phyloP scores from a whole-genome alignment of 2,888 invertebrate genomes.

The Melieria crassipennis region DNA sequence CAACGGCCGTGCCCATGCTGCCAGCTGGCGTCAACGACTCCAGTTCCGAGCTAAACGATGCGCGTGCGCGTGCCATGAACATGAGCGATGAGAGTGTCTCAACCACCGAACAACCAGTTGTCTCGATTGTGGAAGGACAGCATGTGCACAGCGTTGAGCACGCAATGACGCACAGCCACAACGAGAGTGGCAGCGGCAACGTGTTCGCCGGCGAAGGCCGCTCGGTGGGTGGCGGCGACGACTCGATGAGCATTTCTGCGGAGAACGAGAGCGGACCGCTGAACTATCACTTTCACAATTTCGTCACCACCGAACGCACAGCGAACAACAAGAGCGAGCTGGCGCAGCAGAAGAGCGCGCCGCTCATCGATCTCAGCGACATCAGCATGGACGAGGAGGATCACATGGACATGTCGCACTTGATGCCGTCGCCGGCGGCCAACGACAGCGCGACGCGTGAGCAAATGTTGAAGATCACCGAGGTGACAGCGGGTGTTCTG shows the following conservation, averaged over 20 bases:
- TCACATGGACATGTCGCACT: slow-evolving; percentile 48
- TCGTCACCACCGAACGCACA: slow-evolving; percentile 50
- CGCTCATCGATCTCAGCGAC: slow-evolving; percentile 75
- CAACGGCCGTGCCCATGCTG: slow-evolving; percentile 49
- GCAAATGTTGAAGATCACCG: slow-evolving; percentile 56
- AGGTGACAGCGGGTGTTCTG: slow-evolving; percentile 55
- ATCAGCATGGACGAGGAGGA: slow-evolving; percentile 74
- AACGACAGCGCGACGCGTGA: slow-evolving; percentile 38
- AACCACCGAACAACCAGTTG: slow-evolving; percentile 39
- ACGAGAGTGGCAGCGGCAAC: slow-evolving; percentile 36
- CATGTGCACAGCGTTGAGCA: slow-evolving; percentile 33
- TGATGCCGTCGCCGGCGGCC: background rate
- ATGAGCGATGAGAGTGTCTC: slow-evolving; percentile 49
- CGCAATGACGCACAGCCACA: slow-evolving; percentile 35
- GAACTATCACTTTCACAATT: slow-evolving; percentile 47
- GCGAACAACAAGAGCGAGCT: slow-evolving; percentile 35
- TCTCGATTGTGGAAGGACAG: slow-evolving; percentile 58
- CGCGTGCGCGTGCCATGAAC: slow-evolving; percentile 60
- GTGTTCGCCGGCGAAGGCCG: slow-evolving; percentile 52
- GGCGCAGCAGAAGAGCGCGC: slow-evolving; percentile 45
- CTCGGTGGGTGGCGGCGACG: slow-evolving; percentile 41
- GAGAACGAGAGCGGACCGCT: slow-evolving; percentile 46
- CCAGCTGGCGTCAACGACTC: background rate
- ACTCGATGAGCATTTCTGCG: slow-evolving; percentile 38
- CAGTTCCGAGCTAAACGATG: slow-evolving; percentile 43